Evolutionary conservation across 2,797 vertebrate genomes (phyloP).

Genomic region (Menidia menidia): DNA sequence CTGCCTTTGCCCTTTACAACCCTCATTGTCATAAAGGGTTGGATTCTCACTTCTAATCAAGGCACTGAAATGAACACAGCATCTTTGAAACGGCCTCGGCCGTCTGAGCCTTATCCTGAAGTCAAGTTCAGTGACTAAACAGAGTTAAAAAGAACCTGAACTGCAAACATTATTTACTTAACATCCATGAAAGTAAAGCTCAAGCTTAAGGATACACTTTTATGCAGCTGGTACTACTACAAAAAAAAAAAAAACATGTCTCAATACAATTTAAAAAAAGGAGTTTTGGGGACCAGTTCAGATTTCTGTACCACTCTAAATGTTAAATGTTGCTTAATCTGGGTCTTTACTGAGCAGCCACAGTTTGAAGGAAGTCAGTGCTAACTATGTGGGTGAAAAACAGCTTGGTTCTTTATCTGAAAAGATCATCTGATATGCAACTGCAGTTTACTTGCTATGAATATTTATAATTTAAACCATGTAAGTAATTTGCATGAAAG

Average conservation of each 20-base stretch:
- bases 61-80: slow-evolving; percentile 18
- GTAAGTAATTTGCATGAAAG: no score
- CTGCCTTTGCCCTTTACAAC: slow-evolving; percentile 41
- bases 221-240: background rate
- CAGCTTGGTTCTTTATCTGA: no score
- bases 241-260: background rate
- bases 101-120: slow-evolving; percentile 12
- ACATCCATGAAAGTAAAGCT: background rate
- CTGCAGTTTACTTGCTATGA: no score
- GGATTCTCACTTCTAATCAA: slow-evolving; percentile 21
- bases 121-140: slow-evolving; percentile 4
- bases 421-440: no score
- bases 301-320: background rate
- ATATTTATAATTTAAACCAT: no score
- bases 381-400: no score
- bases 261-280: background rate
- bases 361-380: background rate
- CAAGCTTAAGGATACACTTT: background rate
- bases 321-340: background rate
- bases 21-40: slow-evolving; percentile 35
- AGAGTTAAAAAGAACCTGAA: background rate
- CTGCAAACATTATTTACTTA: background rate
- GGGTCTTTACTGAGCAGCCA: background rate
- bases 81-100: background rate
- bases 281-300: no score